Evolutionary conservation across 2,888 invertebrate species (phyloP).

Genomic region (Agrochola macilenta): DNA sequence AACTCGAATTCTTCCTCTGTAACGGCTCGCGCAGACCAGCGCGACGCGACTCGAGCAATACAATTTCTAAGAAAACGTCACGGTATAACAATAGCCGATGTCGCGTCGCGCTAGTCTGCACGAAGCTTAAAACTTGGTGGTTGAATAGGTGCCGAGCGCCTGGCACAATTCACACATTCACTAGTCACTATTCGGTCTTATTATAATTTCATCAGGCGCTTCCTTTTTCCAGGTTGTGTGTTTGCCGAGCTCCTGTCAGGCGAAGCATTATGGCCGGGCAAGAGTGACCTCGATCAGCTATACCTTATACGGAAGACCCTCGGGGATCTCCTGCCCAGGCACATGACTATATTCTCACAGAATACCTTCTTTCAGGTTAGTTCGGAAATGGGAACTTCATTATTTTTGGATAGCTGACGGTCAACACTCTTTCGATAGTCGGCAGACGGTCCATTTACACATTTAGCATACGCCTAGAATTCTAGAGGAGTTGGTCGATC

Average conservation of each 20-base stretch:
- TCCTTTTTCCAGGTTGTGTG: slow-evolving; percentile 92
- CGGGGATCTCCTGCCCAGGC: slow-evolving; percentile 97
- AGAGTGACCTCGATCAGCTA: slow-evolving; percentile 99
- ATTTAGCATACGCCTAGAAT: too few relatives aligned
- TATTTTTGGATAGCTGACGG: neutral
- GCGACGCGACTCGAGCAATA: too few relatives aligned
- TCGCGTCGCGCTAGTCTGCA: too few relatives aligned
- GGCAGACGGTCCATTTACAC: too few relatives aligned
- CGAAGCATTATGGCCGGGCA: slow-evolving; percentile 99
- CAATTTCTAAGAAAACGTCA: too few relatives aligned
- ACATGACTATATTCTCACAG: slow-evolving; percentile 98
- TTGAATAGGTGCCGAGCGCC: neutral
- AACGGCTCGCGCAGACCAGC: too few relatives aligned
- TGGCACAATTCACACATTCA: neutral
- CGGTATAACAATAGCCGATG: too few relatives aligned
- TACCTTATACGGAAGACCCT: slow-evolving; percentile 98
- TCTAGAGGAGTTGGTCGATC: too few relatives aligned
- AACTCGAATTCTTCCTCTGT: neutral
- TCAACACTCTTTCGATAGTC: neutral
- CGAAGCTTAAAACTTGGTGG: neutral
- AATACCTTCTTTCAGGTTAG: slow-evolving; percentile 95
- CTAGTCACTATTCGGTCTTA: neutral
- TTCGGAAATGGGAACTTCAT: neutral
- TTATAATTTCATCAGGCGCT: slow-evolving; percentile 45
- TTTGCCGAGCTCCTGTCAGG: slow-evolving; percentile 96